A percentile compares a stretch with the other conserved stretches of the same genome.
phyloP scores from a whole-genome alignment of 1,140 invertebrate genomes.

The Apis florea region DNA sequence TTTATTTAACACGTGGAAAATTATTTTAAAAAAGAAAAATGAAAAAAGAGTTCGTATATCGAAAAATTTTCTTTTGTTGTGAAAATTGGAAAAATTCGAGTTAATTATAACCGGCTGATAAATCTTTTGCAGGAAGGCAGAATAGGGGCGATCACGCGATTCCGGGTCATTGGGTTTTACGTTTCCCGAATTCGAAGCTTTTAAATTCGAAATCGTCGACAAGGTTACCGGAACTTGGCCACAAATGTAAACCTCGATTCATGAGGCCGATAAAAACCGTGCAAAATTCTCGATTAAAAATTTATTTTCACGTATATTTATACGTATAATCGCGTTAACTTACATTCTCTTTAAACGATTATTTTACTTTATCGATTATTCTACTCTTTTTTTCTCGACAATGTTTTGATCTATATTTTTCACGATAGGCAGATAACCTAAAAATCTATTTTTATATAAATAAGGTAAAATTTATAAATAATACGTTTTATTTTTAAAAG shows the following conservation, averaged over 20 bases:
- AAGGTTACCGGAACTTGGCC: neutral
- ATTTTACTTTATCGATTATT: constrained; percentile 22
- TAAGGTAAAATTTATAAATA: too few species aligned
- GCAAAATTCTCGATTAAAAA: constrained; percentile 38
- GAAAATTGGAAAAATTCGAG: neutral
- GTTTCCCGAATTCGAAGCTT: neutral
- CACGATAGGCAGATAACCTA: too few species aligned
- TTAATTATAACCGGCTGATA: constrained; percentile 32
- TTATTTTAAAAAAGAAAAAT: too few species aligned
- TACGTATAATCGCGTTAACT: neutral
- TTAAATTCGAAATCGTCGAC: constrained; percentile 21
- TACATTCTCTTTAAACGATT: neutral
- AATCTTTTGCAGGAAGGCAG: constrained; percentile 19
- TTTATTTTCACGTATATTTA: constrained; percentile 28
- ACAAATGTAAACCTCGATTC: constrained; percentile 5
- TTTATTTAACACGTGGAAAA: too few species aligned
- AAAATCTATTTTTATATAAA: too few species aligned
- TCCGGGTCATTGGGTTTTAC: constrained; percentile 8
- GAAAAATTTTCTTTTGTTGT: neutral
- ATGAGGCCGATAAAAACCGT: constrained; percentile 3
- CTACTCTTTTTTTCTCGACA: neutral
- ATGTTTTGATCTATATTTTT: too few species aligned
- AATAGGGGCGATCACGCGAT: neutral
- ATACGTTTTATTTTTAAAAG: too few species aligned
- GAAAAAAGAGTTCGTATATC: neutral